phyloP scores from a whole-genome alignment of 2,113 vertebrate genomes.

The Excalfactoria chinensis region DNA sequence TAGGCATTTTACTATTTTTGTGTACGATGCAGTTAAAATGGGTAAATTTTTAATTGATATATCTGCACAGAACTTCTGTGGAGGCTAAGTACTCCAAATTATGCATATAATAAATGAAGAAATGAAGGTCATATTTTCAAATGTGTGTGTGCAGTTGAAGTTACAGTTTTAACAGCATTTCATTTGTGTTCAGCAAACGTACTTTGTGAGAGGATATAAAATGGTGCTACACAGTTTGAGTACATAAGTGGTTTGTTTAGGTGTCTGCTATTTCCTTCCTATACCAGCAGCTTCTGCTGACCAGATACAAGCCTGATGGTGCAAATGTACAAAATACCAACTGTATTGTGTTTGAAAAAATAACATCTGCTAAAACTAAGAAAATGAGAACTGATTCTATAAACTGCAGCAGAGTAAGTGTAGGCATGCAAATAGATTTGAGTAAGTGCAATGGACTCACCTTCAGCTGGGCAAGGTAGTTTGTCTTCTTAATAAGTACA shows the following conservation, averaged over 20 bases:
- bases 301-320: not conserved
- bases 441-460: not conserved
- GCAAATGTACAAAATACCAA: not conserved
- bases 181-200: slow-evolving; percentile 4
- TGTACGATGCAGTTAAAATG: slow-evolving; percentile 42
- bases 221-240: slow-evolving; percentile 32
- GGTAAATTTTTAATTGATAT: slow-evolving; percentile 43
- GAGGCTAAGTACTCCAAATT: not conserved
- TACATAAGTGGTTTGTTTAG: slow-evolving; percentile 43
- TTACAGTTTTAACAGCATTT: not conserved
- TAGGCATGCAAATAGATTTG: accelerated
- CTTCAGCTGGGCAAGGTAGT: not conserved
- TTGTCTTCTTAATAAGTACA: not conserved
- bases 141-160: slow-evolving; percentile 19
- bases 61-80: not conserved
- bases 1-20: slow-evolving; percentile 39
- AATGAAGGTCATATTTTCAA: slow-evolving; percentile 23
- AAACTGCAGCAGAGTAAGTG: not conserved
- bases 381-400: not conserved
- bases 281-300: not conserved
- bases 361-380: not conserved
- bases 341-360: not conserved
- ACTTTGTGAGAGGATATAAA: slow-evolving; percentile 2
- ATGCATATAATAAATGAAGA: not conserved
- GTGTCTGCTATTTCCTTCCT: slow-evolving; percentile 6